Conservation (phyloP, 2,888 invertebrate genomes). For the Agrotis puta region DNA sequence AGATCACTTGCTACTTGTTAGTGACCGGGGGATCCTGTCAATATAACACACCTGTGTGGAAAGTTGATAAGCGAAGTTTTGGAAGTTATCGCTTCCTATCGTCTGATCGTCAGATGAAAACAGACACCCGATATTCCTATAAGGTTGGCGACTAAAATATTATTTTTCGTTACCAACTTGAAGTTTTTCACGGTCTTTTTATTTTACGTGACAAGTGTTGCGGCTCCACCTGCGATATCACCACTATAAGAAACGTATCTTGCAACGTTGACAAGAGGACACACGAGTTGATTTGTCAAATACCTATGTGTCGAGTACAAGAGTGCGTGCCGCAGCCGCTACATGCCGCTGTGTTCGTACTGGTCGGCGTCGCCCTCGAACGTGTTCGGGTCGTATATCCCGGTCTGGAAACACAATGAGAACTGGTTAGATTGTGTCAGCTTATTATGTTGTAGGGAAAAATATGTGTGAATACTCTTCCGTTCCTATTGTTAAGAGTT, state of each 20-base stretch:
- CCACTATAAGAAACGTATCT: not conserved
- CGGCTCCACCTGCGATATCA: not conserved
- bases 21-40: not conserved
- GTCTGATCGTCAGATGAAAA: not conserved
- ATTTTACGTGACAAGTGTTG: constrained; percentile 1
- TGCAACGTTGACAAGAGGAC: not conserved
- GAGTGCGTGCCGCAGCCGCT: constrained; percentile 31
- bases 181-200: not conserved
- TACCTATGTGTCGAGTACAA: not conserved
- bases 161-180: constrained; percentile 8
- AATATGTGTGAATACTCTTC: not conserved
- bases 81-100: not conserved
- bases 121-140: not conserved
- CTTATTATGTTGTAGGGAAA: not conserved
- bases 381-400: constrained; percentile 74
- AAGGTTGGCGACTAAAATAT: constrained; percentile 4
- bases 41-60: not conserved
- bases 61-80: not conserved
- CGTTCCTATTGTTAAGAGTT: not conserved
- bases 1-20: not conserved
- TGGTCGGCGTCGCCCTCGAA: constrained; percentile 56
- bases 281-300: constrained; percentile 11
- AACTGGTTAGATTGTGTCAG: not conserved
- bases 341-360: constrained; percentile 74
- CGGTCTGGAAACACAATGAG: constrained; percentile 66